Evolutionary conservation across 2,888 invertebrate species (phyloP).

Genomic region (Acronicta leporina): DNA sequence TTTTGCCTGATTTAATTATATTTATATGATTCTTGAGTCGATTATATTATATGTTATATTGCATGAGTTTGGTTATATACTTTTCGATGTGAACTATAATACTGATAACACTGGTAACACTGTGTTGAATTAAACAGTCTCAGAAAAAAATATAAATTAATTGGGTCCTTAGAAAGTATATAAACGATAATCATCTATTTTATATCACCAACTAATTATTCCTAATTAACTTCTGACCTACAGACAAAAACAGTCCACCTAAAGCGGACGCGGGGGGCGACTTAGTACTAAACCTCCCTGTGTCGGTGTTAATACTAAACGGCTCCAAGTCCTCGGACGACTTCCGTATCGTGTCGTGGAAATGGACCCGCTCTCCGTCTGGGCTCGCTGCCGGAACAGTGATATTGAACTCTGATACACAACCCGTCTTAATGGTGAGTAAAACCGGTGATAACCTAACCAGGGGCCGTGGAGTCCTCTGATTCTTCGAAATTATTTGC

Average conservation of each 20-base stretch:
- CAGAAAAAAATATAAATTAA: no score
- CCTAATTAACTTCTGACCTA: neutral
- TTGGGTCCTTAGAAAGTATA: no score
- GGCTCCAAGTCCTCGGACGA: slow-evolving; percentile 96
- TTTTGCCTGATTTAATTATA: neutral
- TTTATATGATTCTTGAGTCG: no score
- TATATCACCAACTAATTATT: neutral
- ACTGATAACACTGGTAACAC: slow-evolving; percentile 1
- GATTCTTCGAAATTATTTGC: no score
- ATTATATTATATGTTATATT: no score
- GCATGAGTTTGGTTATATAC: slow-evolving; percentile 30
- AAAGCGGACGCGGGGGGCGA: slow-evolving; percentile 97
- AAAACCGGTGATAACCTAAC: no score
- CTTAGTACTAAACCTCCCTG: slow-evolving; percentile 93
- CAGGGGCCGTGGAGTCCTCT: no score
- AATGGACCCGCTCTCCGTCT: slow-evolving; percentile 94
- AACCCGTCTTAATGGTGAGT: slow-evolving; percentile 91
- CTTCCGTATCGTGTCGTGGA: slow-evolving; percentile 94
- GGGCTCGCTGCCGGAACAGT: slow-evolving; percentile 95
- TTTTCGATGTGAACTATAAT: slow-evolving; percentile 7
- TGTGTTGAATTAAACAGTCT: neutral
- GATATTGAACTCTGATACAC: slow-evolving; percentile 92
- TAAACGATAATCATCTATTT: no score
- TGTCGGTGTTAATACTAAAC: slow-evolving; percentile 93
- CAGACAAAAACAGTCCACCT: slow-evolving; percentile 96